These are phyloP conservation scores for Microdon myrmicae DNA, from an alignment of 2,888 invertebrate species.

Conservation along the genomic window DNA sequence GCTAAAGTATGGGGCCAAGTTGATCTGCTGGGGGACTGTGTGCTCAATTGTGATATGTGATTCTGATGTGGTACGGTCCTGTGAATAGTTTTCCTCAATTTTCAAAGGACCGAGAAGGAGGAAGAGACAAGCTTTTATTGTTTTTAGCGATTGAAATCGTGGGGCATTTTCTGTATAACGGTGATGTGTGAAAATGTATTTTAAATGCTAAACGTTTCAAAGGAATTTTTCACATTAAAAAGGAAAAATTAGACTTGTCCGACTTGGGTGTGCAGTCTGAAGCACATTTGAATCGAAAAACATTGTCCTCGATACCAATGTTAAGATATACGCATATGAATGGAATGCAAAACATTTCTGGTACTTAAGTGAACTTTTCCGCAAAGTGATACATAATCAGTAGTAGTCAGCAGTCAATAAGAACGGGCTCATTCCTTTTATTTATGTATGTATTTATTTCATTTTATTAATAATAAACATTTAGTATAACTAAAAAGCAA, in stretches of 20 bases:
- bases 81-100: conserved; percentile 30
- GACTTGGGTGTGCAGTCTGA: background rate
- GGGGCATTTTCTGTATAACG: conserved; percentile 36
- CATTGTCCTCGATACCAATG: too few relatives aligned
- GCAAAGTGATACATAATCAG: too few relatives aligned
- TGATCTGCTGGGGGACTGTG: conserved; percentile 1
- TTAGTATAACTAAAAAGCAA: too few relatives aligned
- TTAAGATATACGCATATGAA: too few relatives aligned
- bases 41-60: conserved; percentile 3
- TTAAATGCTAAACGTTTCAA: conserved; percentile 48
- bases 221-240: conserved; percentile 40
- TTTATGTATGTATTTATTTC: too few relatives aligned
- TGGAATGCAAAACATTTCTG: too few relatives aligned
- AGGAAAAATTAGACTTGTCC: conserved; percentile 3
- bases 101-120: too few relatives aligned
- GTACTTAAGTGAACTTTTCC: too few relatives aligned
- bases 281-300: conserved; percentile 26
- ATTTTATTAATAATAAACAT: too few relatives aligned
- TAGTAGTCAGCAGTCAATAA: too few relatives aligned
- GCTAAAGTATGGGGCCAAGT: conserved; percentile 11
- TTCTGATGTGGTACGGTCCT: conserved; percentile 20
- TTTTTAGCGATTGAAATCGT: conserved; percentile 50
- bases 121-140: conserved; percentile 45
- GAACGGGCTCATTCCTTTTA: too few relatives aligned
- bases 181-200: conserved; percentile 46